Evolutionary conservation across 2,888 invertebrate species (phyloP), one percentile per base, ranked within the genome.

Genomic region (Ectemnius lituratus): DNA sequence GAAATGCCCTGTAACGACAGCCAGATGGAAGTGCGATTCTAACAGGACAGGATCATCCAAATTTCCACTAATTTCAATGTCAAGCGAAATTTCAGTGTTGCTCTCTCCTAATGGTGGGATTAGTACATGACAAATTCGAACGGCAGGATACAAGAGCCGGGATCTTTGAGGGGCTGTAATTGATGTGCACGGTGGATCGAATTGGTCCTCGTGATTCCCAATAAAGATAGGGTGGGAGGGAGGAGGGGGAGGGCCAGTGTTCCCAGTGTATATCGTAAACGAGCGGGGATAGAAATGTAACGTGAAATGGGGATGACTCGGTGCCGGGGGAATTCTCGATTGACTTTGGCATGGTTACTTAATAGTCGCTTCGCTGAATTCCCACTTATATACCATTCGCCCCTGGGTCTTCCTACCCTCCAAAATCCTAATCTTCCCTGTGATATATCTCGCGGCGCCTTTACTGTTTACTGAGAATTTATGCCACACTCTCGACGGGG

Each of bases 281-380:
- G 49, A 18, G 28, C 14, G 18, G 67, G 61, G 65, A 14, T 66
- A 62, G 64, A 27, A 63, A 47, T 23, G 71, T 59, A 65, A 70
- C 28, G 69, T 27, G 67, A 27, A 67, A 61, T 47, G 18, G 64
- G 68, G 60, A 66, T 56, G 60, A 23, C 16, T 45, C 52, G 60
- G 62, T 23, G 59, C 56, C 69, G 74, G 73, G 37, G 49, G 6
- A 28, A 5, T 58, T 27, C 58, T 61, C 69, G 71, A 80, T 82
- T 59, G 78, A 74, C 69, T 74, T 52, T 62, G 37, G 70, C 62
- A 64, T 82, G 79, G 79, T 76, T 80, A 59, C 76, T 83, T 80
- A 79, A 83, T 80, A 76, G 76, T 60, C 45, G 71, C 52, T 75
- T 58, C 58, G 57, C 76, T 73, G 73, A 62, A 75, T 79, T 76